Evolutionary conservation across 2,113 vertebrate genomes (phyloP).

Genomic region (Trinectes maculatus): DNA sequence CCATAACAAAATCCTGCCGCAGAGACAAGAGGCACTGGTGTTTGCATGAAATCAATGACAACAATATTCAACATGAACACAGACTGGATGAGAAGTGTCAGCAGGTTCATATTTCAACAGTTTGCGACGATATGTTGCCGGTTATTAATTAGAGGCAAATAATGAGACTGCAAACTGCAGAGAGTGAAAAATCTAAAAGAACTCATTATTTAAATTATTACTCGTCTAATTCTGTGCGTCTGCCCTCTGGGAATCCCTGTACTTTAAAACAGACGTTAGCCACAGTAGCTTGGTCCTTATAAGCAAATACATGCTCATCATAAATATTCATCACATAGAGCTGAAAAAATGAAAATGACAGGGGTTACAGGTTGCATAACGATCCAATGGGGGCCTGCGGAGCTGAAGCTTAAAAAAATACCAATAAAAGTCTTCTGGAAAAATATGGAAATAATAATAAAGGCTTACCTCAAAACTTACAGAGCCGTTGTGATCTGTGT

Average conservation of each 20-base stretch:
- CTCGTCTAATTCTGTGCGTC: constrained; percentile 12
- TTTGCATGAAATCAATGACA: not conserved
- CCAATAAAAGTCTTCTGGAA: not conserved
- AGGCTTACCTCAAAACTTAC: constrained; percentile 97
- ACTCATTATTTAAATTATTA: constrained; percentile 55
- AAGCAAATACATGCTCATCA: constrained; percentile 59
- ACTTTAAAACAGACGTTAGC: constrained; percentile 23
- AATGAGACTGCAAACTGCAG: constrained; percentile 31
- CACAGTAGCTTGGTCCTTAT: constrained; percentile 43
- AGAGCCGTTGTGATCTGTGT: constrained; percentile 97
- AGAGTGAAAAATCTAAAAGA: constrained; percentile 33
- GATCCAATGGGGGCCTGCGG: not conserved
- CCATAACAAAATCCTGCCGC: constrained; percentile 94
- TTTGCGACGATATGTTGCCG: not conserved
- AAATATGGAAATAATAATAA: not conserved
- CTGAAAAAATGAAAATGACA: constrained; percentile 26
- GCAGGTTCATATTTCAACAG: constrained; percentile 4
- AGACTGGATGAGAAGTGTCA: not conserved
- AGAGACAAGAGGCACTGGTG: constrained; percentile 18
- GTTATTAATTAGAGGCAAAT: constrained; percentile 24
- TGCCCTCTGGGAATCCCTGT: not conserved
- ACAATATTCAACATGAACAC: not conserved
- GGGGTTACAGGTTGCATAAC: constrained; percentile 42
- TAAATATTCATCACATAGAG: constrained; percentile 66
- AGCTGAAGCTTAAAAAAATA: not conserved